Conservation (phyloP, 2,113 vertebrate genomes). For the Daubentonia madagascariensis region DNA sequence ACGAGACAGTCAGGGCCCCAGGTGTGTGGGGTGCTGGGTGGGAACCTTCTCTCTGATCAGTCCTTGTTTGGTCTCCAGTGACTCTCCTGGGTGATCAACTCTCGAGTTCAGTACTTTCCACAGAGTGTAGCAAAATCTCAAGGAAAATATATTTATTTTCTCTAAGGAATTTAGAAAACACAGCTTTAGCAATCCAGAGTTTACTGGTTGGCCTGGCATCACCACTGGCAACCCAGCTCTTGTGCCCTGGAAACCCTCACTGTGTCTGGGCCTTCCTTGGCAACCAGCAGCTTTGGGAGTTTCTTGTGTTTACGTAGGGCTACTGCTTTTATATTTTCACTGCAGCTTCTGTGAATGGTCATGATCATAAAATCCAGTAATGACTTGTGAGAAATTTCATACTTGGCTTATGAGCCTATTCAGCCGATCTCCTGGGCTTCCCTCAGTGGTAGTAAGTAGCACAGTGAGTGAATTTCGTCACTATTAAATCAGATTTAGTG, state of each 20-base stretch:
- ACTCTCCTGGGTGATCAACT: background rate
- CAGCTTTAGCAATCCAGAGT: background rate
- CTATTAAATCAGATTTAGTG: background rate
- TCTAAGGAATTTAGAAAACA: background rate
- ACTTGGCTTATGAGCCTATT: background rate
- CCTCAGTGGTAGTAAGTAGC: background rate
- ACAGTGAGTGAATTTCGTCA: background rate
- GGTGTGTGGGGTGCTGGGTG: background rate
- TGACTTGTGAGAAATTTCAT: background rate
- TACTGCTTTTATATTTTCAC: background rate
- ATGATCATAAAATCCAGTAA: background rate
- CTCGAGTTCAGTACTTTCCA: background rate
- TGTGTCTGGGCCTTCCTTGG: background rate
- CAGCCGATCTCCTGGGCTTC: background rate
- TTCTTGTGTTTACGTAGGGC: background rate
- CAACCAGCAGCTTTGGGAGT: background rate
- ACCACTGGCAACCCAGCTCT: background rate
- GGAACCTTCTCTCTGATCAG: background rate
- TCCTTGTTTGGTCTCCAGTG: background rate
- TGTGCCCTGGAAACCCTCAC: background rate
- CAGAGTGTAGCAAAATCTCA: background rate
- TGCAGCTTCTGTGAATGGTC: background rate
- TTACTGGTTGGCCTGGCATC: background rate
- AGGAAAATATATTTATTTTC: background rate
- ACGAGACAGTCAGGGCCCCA: background rate